Conservation (phyloP, 2,888 invertebrate species). For the Eledona agricola region DNA sequence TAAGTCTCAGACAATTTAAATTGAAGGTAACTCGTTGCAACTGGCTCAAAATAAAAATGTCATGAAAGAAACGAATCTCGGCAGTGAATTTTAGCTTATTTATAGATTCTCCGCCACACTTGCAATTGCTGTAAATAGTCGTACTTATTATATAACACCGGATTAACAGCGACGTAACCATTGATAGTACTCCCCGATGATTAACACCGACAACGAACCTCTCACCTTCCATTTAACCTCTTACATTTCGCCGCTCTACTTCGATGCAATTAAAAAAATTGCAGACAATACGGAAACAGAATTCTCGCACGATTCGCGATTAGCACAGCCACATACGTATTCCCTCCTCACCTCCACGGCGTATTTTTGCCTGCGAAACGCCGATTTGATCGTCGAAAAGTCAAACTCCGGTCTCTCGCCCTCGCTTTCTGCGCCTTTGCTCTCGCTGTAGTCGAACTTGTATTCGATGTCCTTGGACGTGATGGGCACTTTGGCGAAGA, state of each 20-base stretch:
- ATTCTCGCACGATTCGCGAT: conserved; percentile 18
- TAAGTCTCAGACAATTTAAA: too few relatives aligned
- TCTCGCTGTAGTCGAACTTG: conserved; percentile 43
- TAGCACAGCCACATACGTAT: not conserved
- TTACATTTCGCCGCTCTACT: conserved; percentile 29
- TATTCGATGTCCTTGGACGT: conserved; percentile 56
- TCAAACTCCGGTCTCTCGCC: conserved; percentile 50
- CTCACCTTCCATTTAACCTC: conserved; percentile 39
- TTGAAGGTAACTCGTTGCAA: too few relatives aligned
- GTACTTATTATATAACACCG: not conserved
- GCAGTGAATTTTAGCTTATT: too few relatives aligned
- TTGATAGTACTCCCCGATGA: conserved; percentile 7
- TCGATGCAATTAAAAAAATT: conserved; percentile 20
- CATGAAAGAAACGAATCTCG: too few relatives aligned
- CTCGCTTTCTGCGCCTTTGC: conserved; percentile 32
- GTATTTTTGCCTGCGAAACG: conserved; percentile 53
- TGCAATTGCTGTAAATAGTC: conserved; percentile 1
- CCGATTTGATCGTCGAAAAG: conserved; percentile 53
- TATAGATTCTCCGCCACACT: too few relatives aligned
- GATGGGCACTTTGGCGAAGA: conserved; percentile 48
- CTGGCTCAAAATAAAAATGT: too few relatives aligned
- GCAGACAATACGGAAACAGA: conserved; percentile 21
- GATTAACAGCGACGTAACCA: not conserved
- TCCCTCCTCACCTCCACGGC: conserved; percentile 50
- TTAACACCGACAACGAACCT: conserved; percentile 27